These are phyloP conservation scores for Nymphicus hollandicus DNA, from an alignment of 2,113 vertebrate species.

Conservation along the genomic window DNA sequence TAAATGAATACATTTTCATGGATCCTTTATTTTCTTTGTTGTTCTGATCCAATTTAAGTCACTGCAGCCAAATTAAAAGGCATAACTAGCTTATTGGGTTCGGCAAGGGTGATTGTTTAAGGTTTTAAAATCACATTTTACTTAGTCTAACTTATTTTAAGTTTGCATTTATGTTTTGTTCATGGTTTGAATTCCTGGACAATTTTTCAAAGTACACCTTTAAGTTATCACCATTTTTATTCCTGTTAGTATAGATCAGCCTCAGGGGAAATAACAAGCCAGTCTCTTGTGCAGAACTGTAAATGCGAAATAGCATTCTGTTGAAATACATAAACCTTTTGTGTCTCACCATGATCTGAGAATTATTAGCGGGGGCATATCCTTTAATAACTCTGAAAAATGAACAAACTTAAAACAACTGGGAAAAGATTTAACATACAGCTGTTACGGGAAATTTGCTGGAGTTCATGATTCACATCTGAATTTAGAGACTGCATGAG, in stretches of 20 bases:
- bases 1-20: background rate
- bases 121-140: background rate
- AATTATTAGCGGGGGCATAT: constrained; percentile 43
- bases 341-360: constrained; percentile 5
- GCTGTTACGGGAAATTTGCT: constrained; percentile 27
- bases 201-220: constrained; percentile 34
- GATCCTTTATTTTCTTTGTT: background rate
- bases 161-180: background rate
- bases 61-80: background rate
- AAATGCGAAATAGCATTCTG: constrained; percentile 60
- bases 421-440: constrained; percentile 34
- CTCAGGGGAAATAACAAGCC: constrained; percentile 56
- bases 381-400: constrained; percentile 60
- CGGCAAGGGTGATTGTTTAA: background rate
- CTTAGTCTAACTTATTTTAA: constrained; percentile 1
- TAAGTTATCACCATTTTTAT: constrained; percentile 32
- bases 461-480: constrained; percentile 46
- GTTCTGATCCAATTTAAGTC: background rate
- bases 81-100: background rate
- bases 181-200: constrained; percentile 1
- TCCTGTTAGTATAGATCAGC: constrained; percentile 32
- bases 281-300: constrained; percentile 13
- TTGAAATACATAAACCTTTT: constrained; percentile 56
- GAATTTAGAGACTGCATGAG: constrained; percentile 28
- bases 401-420: constrained; percentile 34